A percentile compares a stretch with the other conserved stretches of the same genome.
phyloP scores from a whole-genome alignment of 2,113 vertebrate species.

The Triplophysa dalaica region DNA sequence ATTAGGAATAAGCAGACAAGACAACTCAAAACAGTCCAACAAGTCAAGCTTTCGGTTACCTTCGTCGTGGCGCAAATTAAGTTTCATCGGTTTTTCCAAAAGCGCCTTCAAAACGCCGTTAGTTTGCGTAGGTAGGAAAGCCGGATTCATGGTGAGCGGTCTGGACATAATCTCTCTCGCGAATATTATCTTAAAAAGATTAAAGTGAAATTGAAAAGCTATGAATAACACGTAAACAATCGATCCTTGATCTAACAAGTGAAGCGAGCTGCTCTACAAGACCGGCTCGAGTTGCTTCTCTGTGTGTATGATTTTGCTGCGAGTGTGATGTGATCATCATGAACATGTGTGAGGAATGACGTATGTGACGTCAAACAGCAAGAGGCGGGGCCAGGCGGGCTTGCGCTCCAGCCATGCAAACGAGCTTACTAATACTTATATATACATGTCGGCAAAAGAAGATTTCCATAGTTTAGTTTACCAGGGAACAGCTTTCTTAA shows the following conservation, averaged over 20 bases:
- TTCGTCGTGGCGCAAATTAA: constrained; percentile 83
- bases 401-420: constrained; percentile 5
- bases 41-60: constrained; percentile 68
- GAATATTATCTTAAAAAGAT: background rate
- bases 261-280: background rate
- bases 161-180: constrained; percentile 76
- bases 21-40: no score
- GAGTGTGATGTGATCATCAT: constrained; percentile 48
- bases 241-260: background rate
- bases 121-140: constrained; percentile 83
- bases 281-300: background rate
- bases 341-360: constrained; percentile 76
- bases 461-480: background rate
- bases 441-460: background rate
- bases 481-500: background rate
- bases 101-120: constrained; percentile 88
- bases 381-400: constrained; percentile 40
- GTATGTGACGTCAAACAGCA: constrained; percentile 67
- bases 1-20: no score
- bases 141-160: constrained; percentile 79
- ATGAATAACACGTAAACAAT: background rate
- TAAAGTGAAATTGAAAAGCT: background rate
- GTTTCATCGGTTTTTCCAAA: constrained; percentile 87
- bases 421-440: background rate
- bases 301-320: background rate